Evolutionary conservation across 2,113 vertebrate species (phyloP).

Genomic region (Sander lucioperca): DNA sequence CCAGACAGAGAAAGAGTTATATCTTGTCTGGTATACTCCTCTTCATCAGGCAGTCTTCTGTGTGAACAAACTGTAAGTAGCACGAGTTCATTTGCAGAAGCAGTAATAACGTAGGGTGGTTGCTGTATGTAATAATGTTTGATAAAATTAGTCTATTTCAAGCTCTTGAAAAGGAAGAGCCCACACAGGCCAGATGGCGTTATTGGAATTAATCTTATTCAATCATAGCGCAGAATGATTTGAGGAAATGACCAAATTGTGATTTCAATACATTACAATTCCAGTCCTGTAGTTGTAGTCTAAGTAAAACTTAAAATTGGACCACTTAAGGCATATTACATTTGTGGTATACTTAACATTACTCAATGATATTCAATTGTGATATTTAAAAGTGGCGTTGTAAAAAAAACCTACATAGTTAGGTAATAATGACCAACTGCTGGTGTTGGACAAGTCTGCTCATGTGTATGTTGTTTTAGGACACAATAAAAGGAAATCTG

Average conservation of each 20-base stretch:
- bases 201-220: slow-evolving; percentile 1
- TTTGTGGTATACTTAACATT: too few relatives aligned
- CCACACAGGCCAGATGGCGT: slow-evolving; percentile 20
- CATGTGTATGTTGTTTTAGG: not conserved
- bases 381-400: not conserved
- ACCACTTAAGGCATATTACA: not conserved
- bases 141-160: not conserved
- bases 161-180: not conserved
- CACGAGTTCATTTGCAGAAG: not conserved
- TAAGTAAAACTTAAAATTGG: not conserved
- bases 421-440: not conserved
- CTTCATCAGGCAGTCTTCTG: not conserved
- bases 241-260: not conserved
- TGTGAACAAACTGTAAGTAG: not conserved
- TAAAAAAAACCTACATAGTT: not conserved
- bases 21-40: not conserved
- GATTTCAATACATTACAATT: not conserved
- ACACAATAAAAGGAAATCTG: not conserved
- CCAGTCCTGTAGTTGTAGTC: not conserved
- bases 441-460: not conserved
- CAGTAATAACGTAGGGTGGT: not conserved
- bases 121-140: not conserved
- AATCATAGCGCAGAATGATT: not conserved
- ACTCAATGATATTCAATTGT: not conserved
- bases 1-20: not conserved